Base-by-base conservation (phyloP, 2,888 invertebrate genomes). In the Reticulitermes lucifugus region DNA sequence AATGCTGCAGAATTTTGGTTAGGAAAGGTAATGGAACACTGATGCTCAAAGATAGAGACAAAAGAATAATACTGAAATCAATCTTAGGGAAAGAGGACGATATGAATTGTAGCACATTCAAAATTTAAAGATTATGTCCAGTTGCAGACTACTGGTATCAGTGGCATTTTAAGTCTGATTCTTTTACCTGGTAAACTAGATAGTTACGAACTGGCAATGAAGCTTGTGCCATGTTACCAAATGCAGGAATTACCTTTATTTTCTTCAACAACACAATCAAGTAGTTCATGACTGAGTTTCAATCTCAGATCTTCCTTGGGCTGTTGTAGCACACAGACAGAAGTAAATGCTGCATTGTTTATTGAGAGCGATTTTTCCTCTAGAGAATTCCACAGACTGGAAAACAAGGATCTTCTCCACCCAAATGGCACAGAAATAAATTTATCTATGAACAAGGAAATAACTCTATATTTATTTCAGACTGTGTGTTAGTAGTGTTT, bases 251-350 rank as follows among this genome's bases (percentile, higher is more conserved):
- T 73, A 73, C 73, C 73, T 73, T 73, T 29, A 29, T 10, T 22
- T 18, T 73, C 73, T 73, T 73, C 35, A 35, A 73, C 25, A 73
- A 73, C 41, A 41, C 25, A 73, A 10, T 21, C 21, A 0, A 2
- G 2, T 18, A 73, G 14, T 41, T 73, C 41, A 21, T 73, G 41
- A 35, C 7, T 14, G 18, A 73, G 73, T 73, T 41, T 73, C 14
- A 0, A 2, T 35, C 21, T 73, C 41, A 73, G 2, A 73, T 41
- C 29, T 41, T 73, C 73, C 41, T 18, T 73, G 29, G 35, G 9
- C 7, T 73, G 73, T 41, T 41, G 73, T 21, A 73, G 41, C 41
- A 73, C 73, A 41, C 73, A 73, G 9, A 73, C 73, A 73, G 73
- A 73, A 14, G 35, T 73, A 35, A 73, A 73, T 35, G 73, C 73